Evolutionary conservation across 2,888 invertebrate genomes (phyloP), one percentile per base, ranked within the genome.

Genomic region (Epistrophella euchroma): DNA sequence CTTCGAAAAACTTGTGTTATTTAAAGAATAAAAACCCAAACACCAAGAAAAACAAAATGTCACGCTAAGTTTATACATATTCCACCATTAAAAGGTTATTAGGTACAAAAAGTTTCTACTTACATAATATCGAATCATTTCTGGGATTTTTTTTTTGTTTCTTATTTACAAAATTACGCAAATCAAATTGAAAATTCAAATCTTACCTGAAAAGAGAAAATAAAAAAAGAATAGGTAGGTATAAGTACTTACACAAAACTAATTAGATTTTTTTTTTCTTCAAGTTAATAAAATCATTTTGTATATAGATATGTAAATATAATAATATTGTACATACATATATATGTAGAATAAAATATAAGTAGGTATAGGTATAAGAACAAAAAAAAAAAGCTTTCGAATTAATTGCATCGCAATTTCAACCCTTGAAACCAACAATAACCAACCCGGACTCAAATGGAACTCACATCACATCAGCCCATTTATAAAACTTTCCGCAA

Each of bases 111-210:
- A 71, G 60, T 55, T 19, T 77, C 64, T 86, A 86, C 86, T 86
- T 70, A 86, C 86, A 74, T 78, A 82, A 75, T 70, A 86, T 50
- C 73, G 81, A 28, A 82, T 77, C 86, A 86, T 86, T 74, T 77
- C 56, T 52, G 37, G 68, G 37, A 37, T n/a, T 68, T 68, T 66
- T 66, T 43, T 47, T 84, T 79, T 66, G 50, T 60, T 76, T 85
- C 64, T 73, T 58, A 81, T 77, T 86, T 73, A 75, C 50, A 82
- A 58, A 78, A 73, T 81, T 77, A 77, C 45, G 73, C 77, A 86
- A 86, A 86, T 77, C 58, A 81, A 74, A 82, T 81, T 74, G 73
- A 81, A 86, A 74, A 77, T 86, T 78, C 37, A 82, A 82, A 82
- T 81, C 86, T 86, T 86, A 86, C 86, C 86, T 86, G 77, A 55